phyloP scores from a whole-genome alignment of 1,140 invertebrate genomes.

The Vollenhovia emeryi region DNA sequence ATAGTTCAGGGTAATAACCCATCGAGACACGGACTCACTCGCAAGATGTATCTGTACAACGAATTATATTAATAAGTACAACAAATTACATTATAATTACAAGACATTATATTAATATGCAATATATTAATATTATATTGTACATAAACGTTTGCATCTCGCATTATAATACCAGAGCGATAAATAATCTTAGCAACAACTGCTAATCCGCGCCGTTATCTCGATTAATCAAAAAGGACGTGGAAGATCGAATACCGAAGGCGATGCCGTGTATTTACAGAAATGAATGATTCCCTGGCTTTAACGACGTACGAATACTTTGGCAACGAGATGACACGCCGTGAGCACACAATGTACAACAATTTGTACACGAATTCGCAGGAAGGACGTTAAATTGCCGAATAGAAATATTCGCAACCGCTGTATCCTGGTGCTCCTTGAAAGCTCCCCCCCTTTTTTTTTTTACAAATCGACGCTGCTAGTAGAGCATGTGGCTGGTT shows the following conservation, averaged over 20 bases:
- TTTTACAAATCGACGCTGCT: not conserved
- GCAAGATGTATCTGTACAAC: conserved; percentile 39
- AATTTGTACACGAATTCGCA: conserved; percentile 5
- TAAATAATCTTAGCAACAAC: conserved; percentile 41
- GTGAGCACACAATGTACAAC: not conserved
- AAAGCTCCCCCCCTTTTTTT: not conserved
- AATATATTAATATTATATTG: conserved; percentile 44
- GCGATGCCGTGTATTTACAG: conserved; percentile 62
- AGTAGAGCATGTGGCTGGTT: conserved; percentile 72
- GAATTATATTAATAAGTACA: conserved; percentile 10
- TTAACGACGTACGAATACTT: conserved; percentile 61
- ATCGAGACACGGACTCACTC: conserved; percentile 29
- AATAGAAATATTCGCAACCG: not conserved
- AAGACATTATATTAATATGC: conserved; percentile 1
- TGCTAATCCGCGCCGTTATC: not conserved
- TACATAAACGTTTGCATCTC: conserved; percentile 46
- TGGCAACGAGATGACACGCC: conserved; percentile 69
- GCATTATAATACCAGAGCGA: conserved; percentile 8
- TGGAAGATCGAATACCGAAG: conserved; percentile 32
- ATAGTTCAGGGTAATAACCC: not conserved
- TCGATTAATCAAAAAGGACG: not conserved
- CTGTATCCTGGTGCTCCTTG: not conserved
- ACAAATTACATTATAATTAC: conserved; percentile 39
- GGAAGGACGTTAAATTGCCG: not conserved
- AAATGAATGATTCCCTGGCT: conserved; percentile 52